phyloP scores from a whole-genome alignment of 2,113 vertebrate genomes.

The Capreolus pygargus region DNA sequence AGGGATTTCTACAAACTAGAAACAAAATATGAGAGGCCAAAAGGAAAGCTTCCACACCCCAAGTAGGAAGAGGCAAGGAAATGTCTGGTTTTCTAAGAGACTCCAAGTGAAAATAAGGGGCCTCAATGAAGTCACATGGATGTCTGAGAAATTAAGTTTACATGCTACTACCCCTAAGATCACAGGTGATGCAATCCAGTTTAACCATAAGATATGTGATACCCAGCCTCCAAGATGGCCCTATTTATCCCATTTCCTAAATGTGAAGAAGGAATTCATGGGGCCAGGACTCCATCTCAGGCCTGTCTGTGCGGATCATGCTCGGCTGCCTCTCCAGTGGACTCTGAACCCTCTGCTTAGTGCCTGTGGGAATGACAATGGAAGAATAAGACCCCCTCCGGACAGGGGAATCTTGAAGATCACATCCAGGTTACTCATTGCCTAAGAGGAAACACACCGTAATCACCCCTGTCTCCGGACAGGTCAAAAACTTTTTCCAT shows the following conservation, averaged over 20 bases:
- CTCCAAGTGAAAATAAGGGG: background rate
- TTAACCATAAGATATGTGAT: background rate
- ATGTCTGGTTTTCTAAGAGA: background rate
- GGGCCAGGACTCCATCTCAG: no score
- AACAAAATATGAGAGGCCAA: background rate
- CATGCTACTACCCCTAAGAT: background rate
- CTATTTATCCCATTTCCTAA: background rate
- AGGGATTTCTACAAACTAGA: background rate
- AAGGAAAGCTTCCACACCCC: background rate
- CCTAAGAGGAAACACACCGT: no score
- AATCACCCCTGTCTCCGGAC: no score
- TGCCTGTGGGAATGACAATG: no score
- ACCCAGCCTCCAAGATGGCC: background rate
- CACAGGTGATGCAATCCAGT: background rate
- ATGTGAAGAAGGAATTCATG: background rate
- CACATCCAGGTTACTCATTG: no score
- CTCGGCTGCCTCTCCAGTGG: no score
- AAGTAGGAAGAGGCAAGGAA: background rate
- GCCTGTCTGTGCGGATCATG: no score
- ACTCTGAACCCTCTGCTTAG: no score
- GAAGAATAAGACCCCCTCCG: no score
- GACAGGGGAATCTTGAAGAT: no score
- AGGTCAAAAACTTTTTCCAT: no score
- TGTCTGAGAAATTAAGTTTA: background rate
- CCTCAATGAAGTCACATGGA: rapidly evolving